Evolutionary conservation across 2,113 vertebrate species (phyloP).

Genomic region (Otolemur garnettii): DNA sequence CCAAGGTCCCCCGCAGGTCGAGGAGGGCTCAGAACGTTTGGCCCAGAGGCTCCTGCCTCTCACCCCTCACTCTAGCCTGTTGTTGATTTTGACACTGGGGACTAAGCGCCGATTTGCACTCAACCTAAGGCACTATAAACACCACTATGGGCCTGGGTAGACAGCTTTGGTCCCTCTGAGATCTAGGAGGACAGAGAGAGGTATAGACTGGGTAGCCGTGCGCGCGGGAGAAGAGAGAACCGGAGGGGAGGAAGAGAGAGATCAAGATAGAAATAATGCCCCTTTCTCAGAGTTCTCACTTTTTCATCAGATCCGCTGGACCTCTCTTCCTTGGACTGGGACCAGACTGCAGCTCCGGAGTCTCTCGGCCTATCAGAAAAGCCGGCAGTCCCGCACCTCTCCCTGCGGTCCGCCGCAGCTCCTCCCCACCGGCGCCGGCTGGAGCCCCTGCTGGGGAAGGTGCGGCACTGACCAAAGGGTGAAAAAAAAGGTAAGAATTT

Average conservation of each 20-base stretch:
- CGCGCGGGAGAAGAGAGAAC: fast-evolving
- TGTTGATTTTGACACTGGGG: neutral
- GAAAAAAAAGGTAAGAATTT: neutral
- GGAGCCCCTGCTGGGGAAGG: neutral
- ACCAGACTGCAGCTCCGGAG: fast-evolving
- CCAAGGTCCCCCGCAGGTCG: fast-evolving
- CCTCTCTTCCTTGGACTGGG: neutral
- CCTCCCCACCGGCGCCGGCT: fast-evolving
- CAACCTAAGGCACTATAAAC: neutral
- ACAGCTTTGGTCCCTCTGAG: neutral
- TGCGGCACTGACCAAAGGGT: neutral
- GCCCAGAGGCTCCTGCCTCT: too few relatives aligned
- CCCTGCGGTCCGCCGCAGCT: fast-evolving
- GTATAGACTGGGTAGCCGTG: fast-evolving
- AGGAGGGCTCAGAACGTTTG: fast-evolving
- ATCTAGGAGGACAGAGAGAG: fast-evolving
- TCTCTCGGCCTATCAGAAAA: neutral
- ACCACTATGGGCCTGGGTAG: fast-evolving
- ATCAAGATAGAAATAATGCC: fast-evolving
- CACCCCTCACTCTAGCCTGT: fast-evolving
- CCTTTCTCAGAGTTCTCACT: neutral
- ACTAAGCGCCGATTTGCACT: neutral
- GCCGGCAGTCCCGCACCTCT: fast-evolving
- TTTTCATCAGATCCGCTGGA: fast-evolving
- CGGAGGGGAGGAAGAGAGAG: fast-evolving